These are phyloP conservation scores for Lasioglossum villosulum DNA, from an alignment of 2,888 invertebrate genomes.

Conservation along the genomic window DNA sequence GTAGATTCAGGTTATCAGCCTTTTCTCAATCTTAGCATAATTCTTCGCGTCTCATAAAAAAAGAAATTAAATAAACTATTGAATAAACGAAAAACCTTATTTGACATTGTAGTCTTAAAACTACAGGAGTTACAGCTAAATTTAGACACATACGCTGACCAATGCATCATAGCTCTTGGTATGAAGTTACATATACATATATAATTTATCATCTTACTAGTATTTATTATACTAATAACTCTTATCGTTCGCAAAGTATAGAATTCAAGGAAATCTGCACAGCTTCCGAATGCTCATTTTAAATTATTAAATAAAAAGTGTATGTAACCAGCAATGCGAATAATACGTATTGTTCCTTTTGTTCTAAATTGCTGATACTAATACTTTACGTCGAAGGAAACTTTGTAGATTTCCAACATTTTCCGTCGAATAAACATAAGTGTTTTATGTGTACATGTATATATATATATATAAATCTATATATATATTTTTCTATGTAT, in stretches of 20 bases:
- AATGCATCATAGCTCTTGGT: slow-evolving; percentile 81
- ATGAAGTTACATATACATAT: slow-evolving; percentile 71
- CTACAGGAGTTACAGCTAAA: slow-evolving; percentile 82
- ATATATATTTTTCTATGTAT: slow-evolving; percentile 52
- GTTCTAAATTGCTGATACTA: slow-evolving; percentile 65
- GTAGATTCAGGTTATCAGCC: slow-evolving; percentile 58
- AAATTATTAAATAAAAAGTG: slow-evolving; percentile 59
- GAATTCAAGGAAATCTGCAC: slow-evolving; percentile 74
- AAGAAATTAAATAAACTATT: slow-evolving; percentile 44
- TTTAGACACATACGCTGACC: slow-evolving; percentile 84
- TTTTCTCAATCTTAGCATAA: slow-evolving; percentile 52
- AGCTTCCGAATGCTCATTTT: slow-evolving; percentile 61
- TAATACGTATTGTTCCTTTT: slow-evolving; percentile 30
- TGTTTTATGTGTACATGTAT: slow-evolving; percentile 45
- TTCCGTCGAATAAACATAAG: slow-evolving; percentile 36
- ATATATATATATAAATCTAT: slow-evolving; percentile 36
- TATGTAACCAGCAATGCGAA: slow-evolving; percentile 55
- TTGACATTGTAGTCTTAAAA: slow-evolving; percentile 75
- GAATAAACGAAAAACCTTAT: slow-evolving; percentile 53
- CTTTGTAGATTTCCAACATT: slow-evolving; percentile 65
- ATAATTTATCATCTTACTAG: slow-evolving; percentile 76
- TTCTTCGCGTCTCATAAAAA: slow-evolving; percentile 46
- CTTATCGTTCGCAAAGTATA: slow-evolving; percentile 74
- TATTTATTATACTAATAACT: slow-evolving; percentile 70
- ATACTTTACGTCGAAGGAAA: slow-evolving; percentile 73